Evolutionary conservation across 2,888 invertebrate genomes (phyloP), one percentile per base, ranked within the genome.

Genomic region (Melolontha melolontha): DNA sequence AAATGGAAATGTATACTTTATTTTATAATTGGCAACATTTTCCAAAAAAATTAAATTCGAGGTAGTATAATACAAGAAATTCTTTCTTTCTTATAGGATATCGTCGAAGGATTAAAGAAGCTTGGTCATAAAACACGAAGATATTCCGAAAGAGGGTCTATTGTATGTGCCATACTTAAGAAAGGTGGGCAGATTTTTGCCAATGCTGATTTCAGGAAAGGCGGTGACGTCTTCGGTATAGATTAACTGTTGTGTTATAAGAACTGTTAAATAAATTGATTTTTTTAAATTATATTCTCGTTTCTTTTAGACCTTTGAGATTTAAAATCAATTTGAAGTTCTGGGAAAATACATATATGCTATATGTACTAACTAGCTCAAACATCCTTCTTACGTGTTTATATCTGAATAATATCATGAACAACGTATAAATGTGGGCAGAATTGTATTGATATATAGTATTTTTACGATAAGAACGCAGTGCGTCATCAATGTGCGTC

Each of bases 121-220:
- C 85, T 89, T 69, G 94, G 95, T 0, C 95, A 95, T 80, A 86
- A 83, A 49, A 87, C 88, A 22, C 78, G 81, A 5, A 86, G 92
- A 8, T 91, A 91, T 76, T 81, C 85, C 6, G 84, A 86, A 8
- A 85, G 90, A 40, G 91, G 91, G 0, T 93, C 94, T 0, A 87
- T 92, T 1, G 86, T 94, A 10, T 93, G 92, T 79, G 92, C 90
- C 0, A 84, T 94, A 14, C 86, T 85, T 50, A 87, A 86, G 71
- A 85, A 87, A 64, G 86, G 85, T 44, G 87, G 87, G 0, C 89
- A 86, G 0, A 89, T 95, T 51, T 88, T 86, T 75, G 93, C 91
- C 0, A 94, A 93, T 81, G 90, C 92, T 0, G 95, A 96, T 83
- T 91, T 87, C 79, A 87, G 95, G 69, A 95, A 95, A 82, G 89